Percentiles rank a stretch among this genome's conserved stretches.
These are phyloP conservation scores for Osmerus eperlanus DNA, from an alignment of 2,113 vertebrate genomes.

Conservation along the genomic window DNA sequence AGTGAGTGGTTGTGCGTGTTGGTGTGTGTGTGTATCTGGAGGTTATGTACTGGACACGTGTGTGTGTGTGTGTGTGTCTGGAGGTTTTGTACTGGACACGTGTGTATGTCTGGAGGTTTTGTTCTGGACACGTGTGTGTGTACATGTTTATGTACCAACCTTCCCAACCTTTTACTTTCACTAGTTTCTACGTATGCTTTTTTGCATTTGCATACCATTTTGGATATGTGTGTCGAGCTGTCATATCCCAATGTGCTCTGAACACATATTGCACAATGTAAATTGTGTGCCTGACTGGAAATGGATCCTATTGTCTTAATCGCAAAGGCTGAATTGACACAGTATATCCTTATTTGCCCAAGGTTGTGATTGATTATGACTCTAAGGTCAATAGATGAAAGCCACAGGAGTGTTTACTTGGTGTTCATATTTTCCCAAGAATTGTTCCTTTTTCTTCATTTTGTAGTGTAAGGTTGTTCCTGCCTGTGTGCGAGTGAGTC, in stretches of 20 bases:
- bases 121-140: background rate
- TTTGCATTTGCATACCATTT: no score
- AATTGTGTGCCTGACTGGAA: background rate
- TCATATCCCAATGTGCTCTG: no score
- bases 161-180: background rate
- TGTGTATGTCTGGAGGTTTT: no score
- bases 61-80: no score
- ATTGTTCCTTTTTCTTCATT: no score
- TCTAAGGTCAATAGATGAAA: no score
- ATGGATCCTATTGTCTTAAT: background rate
- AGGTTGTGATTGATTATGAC: background rate
- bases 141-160: no score
- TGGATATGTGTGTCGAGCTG: background rate
- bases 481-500: no score
- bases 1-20: slow-evolving; percentile 55
- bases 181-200: background rate
- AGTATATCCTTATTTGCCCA: slow-evolving; percentile 9
- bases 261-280: background rate
- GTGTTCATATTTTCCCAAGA: no score
- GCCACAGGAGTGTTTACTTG: no score
- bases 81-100: background rate
- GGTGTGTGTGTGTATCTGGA: background rate
- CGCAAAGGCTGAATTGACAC: background rate
- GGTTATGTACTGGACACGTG: background rate
- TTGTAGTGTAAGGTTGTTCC: no score